Conservation (phyloP, 2,888 invertebrate species). For the Rugalucina vietnamica region DNA sequence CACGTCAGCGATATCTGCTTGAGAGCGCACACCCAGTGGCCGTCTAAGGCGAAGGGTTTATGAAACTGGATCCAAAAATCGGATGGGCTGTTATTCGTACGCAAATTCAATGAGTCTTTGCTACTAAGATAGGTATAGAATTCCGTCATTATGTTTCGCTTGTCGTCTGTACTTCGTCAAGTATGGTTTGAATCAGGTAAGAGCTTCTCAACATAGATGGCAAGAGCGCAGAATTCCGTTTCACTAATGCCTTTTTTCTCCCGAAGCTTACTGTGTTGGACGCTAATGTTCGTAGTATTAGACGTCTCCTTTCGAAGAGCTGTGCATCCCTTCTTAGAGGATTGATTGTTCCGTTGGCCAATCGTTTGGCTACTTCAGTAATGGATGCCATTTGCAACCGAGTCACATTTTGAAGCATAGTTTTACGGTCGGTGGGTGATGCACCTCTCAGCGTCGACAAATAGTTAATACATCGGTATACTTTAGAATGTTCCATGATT, state of each 20-base stretch:
- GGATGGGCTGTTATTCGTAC: constrained; percentile 23
- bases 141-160: neutral
- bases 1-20: constrained; percentile 32
- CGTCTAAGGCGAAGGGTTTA: constrained; percentile 28
- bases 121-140: neutral
- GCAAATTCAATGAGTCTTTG: constrained; percentile 17
- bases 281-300: constrained; percentile 16
- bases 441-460: neutral
- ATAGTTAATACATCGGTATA: neutral
- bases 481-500: neutral
- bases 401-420: constrained; percentile 14
- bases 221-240: neutral
- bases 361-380: neutral
- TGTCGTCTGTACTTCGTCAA: constrained; percentile 7
- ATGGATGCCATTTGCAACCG: constrained; percentile 3
- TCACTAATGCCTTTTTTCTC: constrained; percentile 10
- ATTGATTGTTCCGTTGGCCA: constrained; percentile 12
- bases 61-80: constrained; percentile 42
- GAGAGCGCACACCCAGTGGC: constrained; percentile 35
- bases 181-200: neutral
- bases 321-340: constrained; percentile 26
- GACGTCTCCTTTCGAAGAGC: constrained; percentile 7
- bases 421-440: constrained; percentile 5
- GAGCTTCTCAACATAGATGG: constrained; percentile 8
- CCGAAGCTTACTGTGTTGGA: neutral